Conservation (phyloP, 2,113 vertebrate genomes). For the Steatornis caripensis region DNA sequence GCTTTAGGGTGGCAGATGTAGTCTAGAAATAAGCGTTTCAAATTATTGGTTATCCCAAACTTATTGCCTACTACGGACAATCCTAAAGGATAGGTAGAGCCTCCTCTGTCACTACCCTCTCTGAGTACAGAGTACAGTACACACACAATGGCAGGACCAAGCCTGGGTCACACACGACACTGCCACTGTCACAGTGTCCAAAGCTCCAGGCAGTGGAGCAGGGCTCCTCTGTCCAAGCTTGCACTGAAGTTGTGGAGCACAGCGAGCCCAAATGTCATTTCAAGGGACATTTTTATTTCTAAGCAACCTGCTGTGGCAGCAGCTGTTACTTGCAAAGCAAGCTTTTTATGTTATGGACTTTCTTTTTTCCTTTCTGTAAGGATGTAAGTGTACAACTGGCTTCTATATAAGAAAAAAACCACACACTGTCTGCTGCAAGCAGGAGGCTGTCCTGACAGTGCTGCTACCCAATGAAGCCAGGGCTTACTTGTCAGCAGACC, state of each 20-base stretch:
- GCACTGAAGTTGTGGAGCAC: not conserved
- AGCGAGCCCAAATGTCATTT: not conserved
- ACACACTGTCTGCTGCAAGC: rapidly evolving
- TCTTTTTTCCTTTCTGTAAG: not conserved
- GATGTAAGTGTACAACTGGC: not conserved
- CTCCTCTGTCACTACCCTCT: not conserved
- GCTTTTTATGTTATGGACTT: not conserved
- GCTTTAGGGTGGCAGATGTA: not conserved
- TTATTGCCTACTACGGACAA: rapidly evolving
- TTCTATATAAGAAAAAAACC: not conserved
- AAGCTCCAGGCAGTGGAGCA: not conserved
- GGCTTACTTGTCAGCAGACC: not conserved
- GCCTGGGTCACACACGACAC: not conserved
- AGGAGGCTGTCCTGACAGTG: not conserved
- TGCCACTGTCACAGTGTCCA: not conserved
- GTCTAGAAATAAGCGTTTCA: not conserved
- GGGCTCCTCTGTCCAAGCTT: not conserved
- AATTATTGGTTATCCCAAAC: not conserved
- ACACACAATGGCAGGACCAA: not conserved
- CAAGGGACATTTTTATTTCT: not conserved
- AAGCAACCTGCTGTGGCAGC: not conserved
- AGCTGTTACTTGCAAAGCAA: not conserved
- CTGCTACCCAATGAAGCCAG: rapidly evolving
- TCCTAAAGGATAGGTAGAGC: not conserved
- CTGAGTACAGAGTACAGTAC: no score